These are phyloP conservation scores for Erebia palarica DNA, from an alignment of 2,888 invertebrate species.

Conservation along the genomic window DNA sequence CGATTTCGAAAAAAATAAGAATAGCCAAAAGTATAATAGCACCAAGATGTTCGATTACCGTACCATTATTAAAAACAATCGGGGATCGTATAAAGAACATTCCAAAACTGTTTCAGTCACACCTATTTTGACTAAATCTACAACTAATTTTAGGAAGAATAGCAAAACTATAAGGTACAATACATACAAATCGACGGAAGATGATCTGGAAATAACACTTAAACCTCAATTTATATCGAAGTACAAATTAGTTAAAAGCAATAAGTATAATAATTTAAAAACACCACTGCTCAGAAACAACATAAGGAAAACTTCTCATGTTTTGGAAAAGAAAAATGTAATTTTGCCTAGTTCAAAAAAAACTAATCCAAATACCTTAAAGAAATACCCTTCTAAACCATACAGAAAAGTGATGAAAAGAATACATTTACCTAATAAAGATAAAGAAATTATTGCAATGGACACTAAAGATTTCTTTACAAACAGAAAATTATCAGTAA, in stretches of 20 bases:
- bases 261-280: neutral
- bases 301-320: neutral
- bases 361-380: conserved; percentile 51
- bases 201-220: conserved; percentile 18
- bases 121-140: neutral
- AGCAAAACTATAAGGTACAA: conserved; percentile 41
- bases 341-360: conserved; percentile 48
- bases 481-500: conserved; percentile 43
- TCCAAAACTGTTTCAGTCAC: neutral
- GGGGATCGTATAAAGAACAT: neutral
- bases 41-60: neutral
- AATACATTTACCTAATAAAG: conserved; percentile 47
- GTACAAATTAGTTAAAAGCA: neutral
- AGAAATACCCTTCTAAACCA: conserved; percentile 42
- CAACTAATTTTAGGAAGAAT: conserved; percentile 14
- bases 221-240: neutral
- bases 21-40: neutral
- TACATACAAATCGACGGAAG: conserved; percentile 40
- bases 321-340: neutral
- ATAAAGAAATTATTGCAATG: conserved; percentile 47
- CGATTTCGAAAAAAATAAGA: neutral
- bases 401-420: conserved; percentile 48
- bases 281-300: neutral
- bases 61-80: neutral
- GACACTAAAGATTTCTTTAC: conserved; percentile 54